Base-by-base conservation (phyloP, 1,140 invertebrate species). In the Elymnias hypermnestra region DNA sequence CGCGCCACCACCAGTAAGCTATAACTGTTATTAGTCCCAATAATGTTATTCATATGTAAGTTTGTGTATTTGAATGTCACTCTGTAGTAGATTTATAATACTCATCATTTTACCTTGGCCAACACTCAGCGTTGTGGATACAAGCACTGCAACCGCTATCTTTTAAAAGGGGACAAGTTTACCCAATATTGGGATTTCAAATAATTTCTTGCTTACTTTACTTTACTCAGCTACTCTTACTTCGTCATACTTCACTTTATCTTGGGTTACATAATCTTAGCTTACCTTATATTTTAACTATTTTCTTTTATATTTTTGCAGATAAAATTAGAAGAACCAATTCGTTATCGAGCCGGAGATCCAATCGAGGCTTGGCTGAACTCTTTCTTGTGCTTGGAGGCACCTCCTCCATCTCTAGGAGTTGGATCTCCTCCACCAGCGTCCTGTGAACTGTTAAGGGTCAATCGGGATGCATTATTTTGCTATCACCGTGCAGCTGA, bases 401-500 rank as follows among this genome's bases (percentile, higher is more conserved):
- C 93, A 1, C 90, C 90, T 6, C 84, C 92, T 37, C 86, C 90
- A 0, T 73, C 89, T 4, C 83, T 93, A 17, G 88, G 90, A 10
- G 92, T 91, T 1, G 94, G 95, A 9, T 95, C 95, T 61, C 97
- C 98, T 23, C 89, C 94, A 1, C 97, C 97, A 0, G 90, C 94
- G 28, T 82, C 89, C 9, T 99, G 98, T 82, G 93, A 99, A 52
- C 88, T 99, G 5, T 98, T 94, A 78, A 94, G 95, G 29, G 93
- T 97, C 25, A 95, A 96, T 72, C 87, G 98, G 49, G 98, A 99
- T 72, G 97, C 97, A 0, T 82, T 99, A 7, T 99, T 99, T 85
- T 98, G 96, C 41, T 99, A 97, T 75, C 97, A 99, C 67, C 95
- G 95, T 79, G 95, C 96, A 0, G 97, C 98, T 0, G 98, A 99